Base-by-base conservation (phyloP, 92 coral and sea anemone species). In the Blastomussa wellsi region DNA sequence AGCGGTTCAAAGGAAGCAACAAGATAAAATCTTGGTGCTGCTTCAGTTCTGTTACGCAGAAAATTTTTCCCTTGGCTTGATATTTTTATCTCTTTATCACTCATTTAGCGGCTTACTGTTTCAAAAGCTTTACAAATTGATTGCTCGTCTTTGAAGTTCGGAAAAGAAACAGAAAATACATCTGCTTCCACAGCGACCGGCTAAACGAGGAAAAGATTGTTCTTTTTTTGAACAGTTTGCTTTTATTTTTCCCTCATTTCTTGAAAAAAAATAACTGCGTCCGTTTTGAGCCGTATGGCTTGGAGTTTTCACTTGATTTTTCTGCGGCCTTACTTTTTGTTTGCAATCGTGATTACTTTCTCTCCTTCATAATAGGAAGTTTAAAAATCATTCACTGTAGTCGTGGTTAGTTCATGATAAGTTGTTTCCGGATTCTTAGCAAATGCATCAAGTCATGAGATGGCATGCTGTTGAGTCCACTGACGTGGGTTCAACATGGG, bases 401-500 rank as follows among this genome's bases (percentile, higher is more conserved):
- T 82, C 69, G 78, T 70, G 69, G 69, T 82, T 41, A 82, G 14
- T 16, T 51, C 49, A 37, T 72, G 86, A 81, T 24, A 57, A 31
- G 78, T 24, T 70, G 38, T 82, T 82, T 82, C 69, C 78, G 86
- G 86, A 82, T 24, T 52, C 69, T 72, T 82, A 29, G 29, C 62
- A 72, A 71, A 52, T 62, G 60, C 83, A n/a, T 28, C 29, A 57
- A 16, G 15, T 57, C 52, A 26, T 13, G 67, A 11, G 77, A 66
- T 19, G 62, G 74, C 69, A 36, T 32, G 20, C 49, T 66, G 76
- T 67, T 32, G 62, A 65, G 84, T 28, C 68, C 86, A 70, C 79
- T 71, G 86, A 71, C 52, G 78, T 82, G 86, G 86, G 86, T 82
- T 79, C 47, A 41, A 24, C 29, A 52, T 48, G 51, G 86, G 79